These are phyloP conservation scores for Temnopleurus reevesii DNA, from an alignment of 53 echinoderm and acorn worm genomes.

Conservation along the genomic window DNA sequence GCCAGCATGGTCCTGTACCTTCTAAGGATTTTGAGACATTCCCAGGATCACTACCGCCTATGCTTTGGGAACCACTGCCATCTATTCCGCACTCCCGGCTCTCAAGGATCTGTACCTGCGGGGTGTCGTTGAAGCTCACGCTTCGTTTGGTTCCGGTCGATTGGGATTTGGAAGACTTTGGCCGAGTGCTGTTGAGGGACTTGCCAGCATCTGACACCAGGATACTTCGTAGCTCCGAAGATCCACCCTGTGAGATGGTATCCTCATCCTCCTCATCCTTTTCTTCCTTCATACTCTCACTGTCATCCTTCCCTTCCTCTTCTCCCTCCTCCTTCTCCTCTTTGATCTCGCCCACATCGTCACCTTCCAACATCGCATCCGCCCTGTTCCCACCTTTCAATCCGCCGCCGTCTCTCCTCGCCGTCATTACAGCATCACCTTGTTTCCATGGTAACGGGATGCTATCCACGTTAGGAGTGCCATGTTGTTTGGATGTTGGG, in stretches of 20 bases:
- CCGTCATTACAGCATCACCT: background rate
- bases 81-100: background rate
- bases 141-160: conserved; percentile 26
- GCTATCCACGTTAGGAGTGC: background rate
- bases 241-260: background rate
- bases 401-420: conserved; percentile 2
- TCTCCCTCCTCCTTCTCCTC: conserved; percentile 54
- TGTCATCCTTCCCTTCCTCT: background rate
- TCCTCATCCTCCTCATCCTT: conserved; percentile 8
- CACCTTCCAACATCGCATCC: conserved; percentile 5
- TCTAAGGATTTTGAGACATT: conserved; percentile 41
- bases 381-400: conserved; percentile 6
- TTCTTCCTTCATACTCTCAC: conserved; percentile 28
- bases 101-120: conserved; percentile 46
- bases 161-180: conserved; percentile 38
- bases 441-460: conserved; percentile 16
- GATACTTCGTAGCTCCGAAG: conserved; percentile 32
- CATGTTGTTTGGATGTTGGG: background rate
- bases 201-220: background rate
- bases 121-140: conserved; percentile 53
- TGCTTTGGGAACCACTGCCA: background rate
- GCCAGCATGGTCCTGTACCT: conserved; percentile 94
- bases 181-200: background rate
- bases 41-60: background rate
- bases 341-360: conserved; percentile 11